Evolutionary conservation across 2,797 vertebrate genomes (phyloP).

Genomic region (Gobio occitaniae): DNA sequence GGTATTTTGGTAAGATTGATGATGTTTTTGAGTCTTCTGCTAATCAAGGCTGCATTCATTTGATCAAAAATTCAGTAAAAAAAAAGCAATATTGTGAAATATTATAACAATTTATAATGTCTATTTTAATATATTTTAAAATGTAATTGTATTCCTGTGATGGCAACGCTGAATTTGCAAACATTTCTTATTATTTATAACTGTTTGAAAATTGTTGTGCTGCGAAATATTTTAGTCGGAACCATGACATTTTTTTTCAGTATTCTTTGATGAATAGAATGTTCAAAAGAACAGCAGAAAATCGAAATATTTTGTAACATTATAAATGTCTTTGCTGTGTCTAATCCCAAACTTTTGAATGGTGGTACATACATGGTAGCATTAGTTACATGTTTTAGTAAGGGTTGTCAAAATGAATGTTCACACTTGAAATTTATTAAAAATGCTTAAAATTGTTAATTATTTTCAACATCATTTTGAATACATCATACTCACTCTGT

Average conservation of each 20-base stretch:
- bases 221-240: not conserved
- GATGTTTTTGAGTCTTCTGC: not conserved
- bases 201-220: not conserved
- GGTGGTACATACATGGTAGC: not conserved
- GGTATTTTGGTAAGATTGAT: not conserved
- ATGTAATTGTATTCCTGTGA: too few relatives aligned
- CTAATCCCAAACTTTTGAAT: not conserved
- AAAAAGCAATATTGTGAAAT: not conserved
- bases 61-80: not conserved
- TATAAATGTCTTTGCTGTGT: not conserved
- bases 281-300: too few relatives aligned
- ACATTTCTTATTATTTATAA: not conserved
- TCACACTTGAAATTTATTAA: not conserved
- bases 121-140: not conserved
- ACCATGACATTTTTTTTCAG: too few relatives aligned
- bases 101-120: not conserved
- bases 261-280: not conserved
- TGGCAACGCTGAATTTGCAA: not conserved
- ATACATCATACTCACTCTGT: slow-evolving; percentile 83
- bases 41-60: not conserved
- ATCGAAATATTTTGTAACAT: too few relatives aligned
- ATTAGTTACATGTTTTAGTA: not conserved
- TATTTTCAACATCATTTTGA: not conserved
- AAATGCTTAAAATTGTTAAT: not conserved
- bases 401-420: not conserved